Conservation (phyloP, 2,888 invertebrate genomes). For the Cephonodes hylas region DNA sequence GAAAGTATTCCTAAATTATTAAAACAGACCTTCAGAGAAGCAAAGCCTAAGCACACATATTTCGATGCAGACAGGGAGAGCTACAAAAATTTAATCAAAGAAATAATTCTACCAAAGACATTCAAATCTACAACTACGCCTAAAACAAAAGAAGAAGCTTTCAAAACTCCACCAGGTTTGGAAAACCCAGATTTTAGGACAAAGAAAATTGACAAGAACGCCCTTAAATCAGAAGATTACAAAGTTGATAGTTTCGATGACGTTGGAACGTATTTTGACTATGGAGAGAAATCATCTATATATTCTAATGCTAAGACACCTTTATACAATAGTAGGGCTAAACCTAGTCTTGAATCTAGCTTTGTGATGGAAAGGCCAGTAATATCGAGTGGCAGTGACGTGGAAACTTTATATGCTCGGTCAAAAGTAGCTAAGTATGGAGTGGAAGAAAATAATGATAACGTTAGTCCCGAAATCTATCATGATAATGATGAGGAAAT, state of each 20-base stretch:
- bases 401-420: conserved; percentile 60
- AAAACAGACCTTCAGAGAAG: conserved; percentile 11
- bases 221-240: conserved; percentile 15
- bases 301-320: conserved; percentile 32
- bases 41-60: conserved; percentile 17
- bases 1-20: conserved; percentile 9
- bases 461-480: neutral
- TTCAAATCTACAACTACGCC: conserved; percentile 5
- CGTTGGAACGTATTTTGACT: neutral
- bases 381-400: conserved; percentile 24
- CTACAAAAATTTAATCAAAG: conserved; percentile 17
- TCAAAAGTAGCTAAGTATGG: conserved; percentile 64
- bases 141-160: conserved; percentile 32
- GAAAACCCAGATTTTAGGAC: conserved; percentile 59
- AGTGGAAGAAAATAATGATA: conserved; percentile 16
- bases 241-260: conserved; percentile 18
- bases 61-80: conserved; percentile 15
- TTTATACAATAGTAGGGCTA: conserved; percentile 20
- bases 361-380: conserved; percentile 16
- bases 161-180: conserved; percentile 47
- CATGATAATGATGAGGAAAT: neutral
- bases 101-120: conserved; percentile 14
- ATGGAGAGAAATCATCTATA: conserved; percentile 29
- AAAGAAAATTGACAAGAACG: conserved; percentile 41
- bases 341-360: conserved; percentile 14